Base-by-base conservation (phyloP, 2,888 invertebrate genomes). In the Aleiodes leptofemur region DNA sequence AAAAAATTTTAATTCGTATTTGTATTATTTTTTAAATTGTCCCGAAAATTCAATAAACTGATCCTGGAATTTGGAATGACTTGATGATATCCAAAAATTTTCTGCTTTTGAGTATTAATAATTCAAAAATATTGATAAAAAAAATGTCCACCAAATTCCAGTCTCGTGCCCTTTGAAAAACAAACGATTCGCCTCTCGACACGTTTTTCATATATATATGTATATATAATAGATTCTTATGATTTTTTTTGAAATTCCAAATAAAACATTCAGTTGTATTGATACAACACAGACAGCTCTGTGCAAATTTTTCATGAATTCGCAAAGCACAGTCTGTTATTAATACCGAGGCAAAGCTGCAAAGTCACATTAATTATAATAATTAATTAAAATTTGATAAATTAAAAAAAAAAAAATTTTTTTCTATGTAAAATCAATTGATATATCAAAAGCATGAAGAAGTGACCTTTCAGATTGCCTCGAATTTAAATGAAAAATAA, bases 81-180 rank as follows among this genome's bases (percentile, higher is more conserved):
- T 29, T 55, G n/a, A 51, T 23, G 31, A 61, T 14, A 48, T 70
- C 69, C 7, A 64, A 70, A 29, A 61, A 74, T 73, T 50, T 23
- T 73, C 69, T 74, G 69, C 59, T 74, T 76, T 77, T 64, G 13
- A n/a, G 9, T 43, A 11, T 50, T 69, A 48, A 55, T 43, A 59
- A 38, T 73, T 29, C 7, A 29, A 51, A n/a, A 57, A 73, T 4
- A 68, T 59, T 16, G 51, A 72, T 64, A 53, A 78, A 73, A 73
- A 23, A 69, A 72, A 64, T 73, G 74, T 66, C 56, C 69, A 83
- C 85, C 86, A 88, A 87, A 87, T 84, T 87, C 86, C 86, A 77
- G 79, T 78, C 88, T 88, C 87, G 89, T 89, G 89, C 89, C 88
- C 88, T 89, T 89, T 86, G 85, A 86, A 88, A 87, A 88, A 86